Evolutionary conservation across 2,113 vertebrate genomes (phyloP).

Genomic region (Columba livia): DNA sequence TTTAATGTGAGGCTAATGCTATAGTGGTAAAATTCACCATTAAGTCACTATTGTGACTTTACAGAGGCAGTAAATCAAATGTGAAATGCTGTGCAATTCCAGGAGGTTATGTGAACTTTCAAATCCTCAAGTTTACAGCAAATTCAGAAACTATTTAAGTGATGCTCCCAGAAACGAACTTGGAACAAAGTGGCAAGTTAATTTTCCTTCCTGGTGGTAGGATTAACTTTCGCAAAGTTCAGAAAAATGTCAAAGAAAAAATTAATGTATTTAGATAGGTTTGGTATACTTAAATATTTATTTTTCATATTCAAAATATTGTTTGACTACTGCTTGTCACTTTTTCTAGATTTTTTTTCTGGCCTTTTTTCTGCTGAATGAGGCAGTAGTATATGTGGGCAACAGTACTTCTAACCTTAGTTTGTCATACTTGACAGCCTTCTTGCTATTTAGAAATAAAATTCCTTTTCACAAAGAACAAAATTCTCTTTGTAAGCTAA

Average conservation of each 20-base stretch:
- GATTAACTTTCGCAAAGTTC: neutral
- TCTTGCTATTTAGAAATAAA: neutral
- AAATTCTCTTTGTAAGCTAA: neutral
- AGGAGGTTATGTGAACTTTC: neutral
- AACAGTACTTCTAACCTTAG: neutral
- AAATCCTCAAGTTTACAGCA: neutral
- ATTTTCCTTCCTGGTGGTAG: neutral
- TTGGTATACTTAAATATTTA: neutral
- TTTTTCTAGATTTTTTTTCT: neutral
- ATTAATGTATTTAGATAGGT: neutral
- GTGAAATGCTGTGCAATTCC: neutral
- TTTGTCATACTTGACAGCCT: neutral
- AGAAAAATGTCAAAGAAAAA: neutral
- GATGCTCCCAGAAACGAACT: neutral
- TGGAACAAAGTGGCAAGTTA: neutral
- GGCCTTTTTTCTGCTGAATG: neutral
- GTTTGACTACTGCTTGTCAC: neutral
- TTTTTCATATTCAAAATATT: neutral
- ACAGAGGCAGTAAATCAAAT: neutral
- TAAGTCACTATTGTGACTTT: neutral
- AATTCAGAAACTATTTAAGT: neutral
- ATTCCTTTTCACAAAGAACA: neutral
- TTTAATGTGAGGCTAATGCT: neutral
- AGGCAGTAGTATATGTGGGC: neutral
- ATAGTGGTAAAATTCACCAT: neutral